Base-by-base conservation (phyloP, 2,113 vertebrate species). In the Phylloscopus whistleri region DNA sequence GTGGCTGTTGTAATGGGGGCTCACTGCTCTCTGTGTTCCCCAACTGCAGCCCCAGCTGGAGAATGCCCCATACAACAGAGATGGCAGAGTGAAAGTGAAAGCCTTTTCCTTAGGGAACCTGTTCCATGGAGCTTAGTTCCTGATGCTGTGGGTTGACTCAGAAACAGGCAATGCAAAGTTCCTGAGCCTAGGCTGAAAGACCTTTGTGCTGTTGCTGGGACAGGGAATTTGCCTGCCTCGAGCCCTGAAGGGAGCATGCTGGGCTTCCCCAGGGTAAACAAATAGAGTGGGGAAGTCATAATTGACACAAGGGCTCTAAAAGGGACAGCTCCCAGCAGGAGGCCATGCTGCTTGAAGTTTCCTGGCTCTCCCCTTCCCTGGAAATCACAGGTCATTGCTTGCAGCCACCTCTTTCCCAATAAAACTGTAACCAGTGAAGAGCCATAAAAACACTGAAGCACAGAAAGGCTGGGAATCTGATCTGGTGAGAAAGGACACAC, bases 301-400 rank as follows among this genome's bases (percentile, higher is more conserved):
- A 97, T 97, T 97, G 95, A 97, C 97, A 96, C 60, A 52, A 77
- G 58, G 69, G 77, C 77, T 96, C 95, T 96, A 97, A 96, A 97
- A 97, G 67, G 84, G 73, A 60, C 86, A 77, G 59, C 37, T 96
- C 93, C 44, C 95, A 95, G 96, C 2, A 0, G 94, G 97, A 94
- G 52, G 33, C 63, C 91, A 18, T 7, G 13, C 85, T 91, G 90
- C 95, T 94, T 94, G 72, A 96, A 86, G 75, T 94, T 95, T 93
- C 41, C 82, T 90, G 89, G 77, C 84, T 92, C 63, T 93, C 10
- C 60, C 59, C 70, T 94, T 93, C 78, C 87, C 59, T 94, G 78
- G 77, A 96, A 93, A 96, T 89, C 92, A 93, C 89, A 96, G 93
- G 87, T 96, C 94, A 95, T 90, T 53, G 9, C 62, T 93, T 85